Evolutionary conservation across 2,113 vertebrate genomes (phyloP).

Genomic region (Rallus limicola): DNA sequence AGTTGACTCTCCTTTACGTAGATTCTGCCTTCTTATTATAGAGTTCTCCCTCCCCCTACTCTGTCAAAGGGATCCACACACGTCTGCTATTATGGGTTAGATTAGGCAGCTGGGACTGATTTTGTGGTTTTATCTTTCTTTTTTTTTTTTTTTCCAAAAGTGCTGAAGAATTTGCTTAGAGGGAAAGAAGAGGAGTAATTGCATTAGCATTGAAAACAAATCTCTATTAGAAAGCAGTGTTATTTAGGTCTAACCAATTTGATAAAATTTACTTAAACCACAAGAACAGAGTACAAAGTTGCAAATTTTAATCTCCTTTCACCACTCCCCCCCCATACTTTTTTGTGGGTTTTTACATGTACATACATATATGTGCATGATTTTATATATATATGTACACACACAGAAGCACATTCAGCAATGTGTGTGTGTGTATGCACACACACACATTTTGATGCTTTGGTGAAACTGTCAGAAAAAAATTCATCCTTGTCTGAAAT

Average conservation of each 20-base stretch:
- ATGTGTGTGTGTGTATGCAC: background rate
- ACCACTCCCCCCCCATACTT: background rate
- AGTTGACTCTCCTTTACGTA: background rate
- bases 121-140: background rate
- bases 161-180: background rate
- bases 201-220: slow-evolving; percentile 9
- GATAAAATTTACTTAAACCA: background rate
- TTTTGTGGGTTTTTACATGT: background rate
- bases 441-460: background rate
- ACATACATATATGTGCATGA: background rate
- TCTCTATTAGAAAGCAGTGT: background rate
- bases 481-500: background rate
- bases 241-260: background rate
- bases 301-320: background rate
- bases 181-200: background rate
- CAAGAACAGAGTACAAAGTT: background rate
- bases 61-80: background rate
- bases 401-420: background rate
- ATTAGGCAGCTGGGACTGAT: background rate
- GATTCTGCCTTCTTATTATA: background rate
- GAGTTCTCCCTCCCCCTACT: background rate
- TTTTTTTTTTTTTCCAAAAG: background rate
- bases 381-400: background rate
- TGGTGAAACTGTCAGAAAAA: background rate
- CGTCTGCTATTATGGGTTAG: background rate